Evolutionary conservation across 2,888 invertebrate species (phyloP).

Genomic region (Agrotis puta): DNA sequence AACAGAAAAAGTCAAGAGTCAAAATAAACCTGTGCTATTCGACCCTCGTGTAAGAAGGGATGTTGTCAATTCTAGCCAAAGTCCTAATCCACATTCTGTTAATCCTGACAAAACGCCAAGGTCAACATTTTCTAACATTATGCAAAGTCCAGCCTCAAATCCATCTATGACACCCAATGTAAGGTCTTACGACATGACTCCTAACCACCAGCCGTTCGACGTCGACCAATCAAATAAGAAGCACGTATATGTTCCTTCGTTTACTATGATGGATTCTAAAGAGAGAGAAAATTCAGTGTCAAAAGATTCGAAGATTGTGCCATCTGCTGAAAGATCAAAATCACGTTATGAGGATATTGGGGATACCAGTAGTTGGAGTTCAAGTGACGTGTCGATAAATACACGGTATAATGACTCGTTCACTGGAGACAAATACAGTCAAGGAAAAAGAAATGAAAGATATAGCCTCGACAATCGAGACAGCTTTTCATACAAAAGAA

Average conservation of each 20-base stretch:
- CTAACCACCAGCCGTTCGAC: slow-evolving; percentile 74
- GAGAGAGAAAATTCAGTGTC: slow-evolving; percentile 69
- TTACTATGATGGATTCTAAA: slow-evolving; percentile 68
- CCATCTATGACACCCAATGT: slow-evolving; percentile 70
- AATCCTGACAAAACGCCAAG: slow-evolving; percentile 69
- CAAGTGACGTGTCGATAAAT: slow-evolving; percentile 56
- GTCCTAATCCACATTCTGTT: slow-evolving; percentile 63
- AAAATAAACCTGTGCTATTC: slow-evolving; percentile 55
- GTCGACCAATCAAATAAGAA: slow-evolving; percentile 73
- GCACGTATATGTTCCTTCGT: slow-evolving; percentile 83
- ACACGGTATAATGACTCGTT: slow-evolving; percentile 56
- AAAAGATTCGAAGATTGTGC: slow-evolving; percentile 65
- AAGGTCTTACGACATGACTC: slow-evolving; percentile 76
- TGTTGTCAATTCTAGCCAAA: slow-evolving; percentile 65
- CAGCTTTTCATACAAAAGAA: slow-evolving; percentile 61
- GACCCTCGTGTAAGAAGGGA: slow-evolving; percentile 82
- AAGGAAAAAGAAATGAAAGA: slow-evolving; percentile 63
- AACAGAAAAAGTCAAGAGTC: slow-evolving; percentile 56
- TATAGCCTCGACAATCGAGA: slow-evolving; percentile 68
- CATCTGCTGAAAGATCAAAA: slow-evolving; percentile 41
- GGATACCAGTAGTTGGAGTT: slow-evolving; percentile 54
- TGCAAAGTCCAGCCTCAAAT: slow-evolving; percentile 62
- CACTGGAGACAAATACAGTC: slow-evolving; percentile 52
- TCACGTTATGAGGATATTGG: slow-evolving; percentile 56
- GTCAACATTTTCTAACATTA: slow-evolving; percentile 60